Evolutionary conservation across 2,888 invertebrate species (phyloP).

Genomic region (Calameuta pallipes): DNA sequence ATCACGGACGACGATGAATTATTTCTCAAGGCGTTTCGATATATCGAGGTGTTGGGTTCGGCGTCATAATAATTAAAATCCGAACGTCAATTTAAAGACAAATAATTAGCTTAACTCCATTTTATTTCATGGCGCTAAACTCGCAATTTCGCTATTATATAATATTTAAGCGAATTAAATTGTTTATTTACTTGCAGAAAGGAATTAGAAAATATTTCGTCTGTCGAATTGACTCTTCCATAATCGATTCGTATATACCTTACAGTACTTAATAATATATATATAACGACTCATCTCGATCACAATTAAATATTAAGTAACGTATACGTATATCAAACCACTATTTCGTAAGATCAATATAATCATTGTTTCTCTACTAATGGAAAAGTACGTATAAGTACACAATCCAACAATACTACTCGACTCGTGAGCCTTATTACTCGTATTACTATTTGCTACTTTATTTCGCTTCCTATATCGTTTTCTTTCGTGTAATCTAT

Average conservation of each 20-base stretch:
- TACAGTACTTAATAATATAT: background rate
- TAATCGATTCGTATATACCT: constrained; percentile 1
- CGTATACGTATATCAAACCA: too few relatives aligned
- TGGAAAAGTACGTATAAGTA: background rate
- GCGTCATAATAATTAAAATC: constrained; percentile 7
- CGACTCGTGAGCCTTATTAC: background rate
- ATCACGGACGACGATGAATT: background rate
- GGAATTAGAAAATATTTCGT: constrained; percentile 2
- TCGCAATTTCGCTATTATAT: constrained; percentile 28
- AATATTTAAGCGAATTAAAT: constrained; percentile 29
- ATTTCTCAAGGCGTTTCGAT: background rate
- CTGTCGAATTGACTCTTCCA: constrained; percentile 10
- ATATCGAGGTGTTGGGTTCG: background rate
- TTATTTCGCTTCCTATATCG: background rate
- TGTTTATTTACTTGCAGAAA: background rate
- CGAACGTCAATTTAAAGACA: constrained; percentile 10
- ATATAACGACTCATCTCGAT: background rate
- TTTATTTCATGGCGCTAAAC: background rate
- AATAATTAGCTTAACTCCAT: constrained; percentile 9
- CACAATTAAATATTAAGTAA: background rate
- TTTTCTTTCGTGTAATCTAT: background rate
- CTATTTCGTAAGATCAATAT: too few relatives aligned
- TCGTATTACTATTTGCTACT: background rate
- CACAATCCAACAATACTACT: background rate
- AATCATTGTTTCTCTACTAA: background rate